These are phyloP conservation scores for Nipponia nippon DNA, from an alignment of 2,113 vertebrate genomes.

Conservation along the genomic window DNA sequence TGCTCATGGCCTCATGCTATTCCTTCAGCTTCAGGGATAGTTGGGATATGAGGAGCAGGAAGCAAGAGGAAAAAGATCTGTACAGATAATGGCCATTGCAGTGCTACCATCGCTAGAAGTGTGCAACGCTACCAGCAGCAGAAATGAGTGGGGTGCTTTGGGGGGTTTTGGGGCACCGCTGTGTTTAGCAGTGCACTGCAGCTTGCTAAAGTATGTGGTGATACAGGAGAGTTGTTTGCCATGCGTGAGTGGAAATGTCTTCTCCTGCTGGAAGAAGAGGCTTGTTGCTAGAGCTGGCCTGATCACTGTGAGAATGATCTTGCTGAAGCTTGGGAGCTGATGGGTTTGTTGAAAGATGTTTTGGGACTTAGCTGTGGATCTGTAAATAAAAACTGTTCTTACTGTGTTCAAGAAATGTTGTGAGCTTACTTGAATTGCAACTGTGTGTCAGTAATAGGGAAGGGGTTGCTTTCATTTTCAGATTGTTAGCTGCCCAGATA, in stretches of 20 bases:
- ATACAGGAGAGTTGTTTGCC: not conserved
- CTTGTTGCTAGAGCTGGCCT: not conserved
- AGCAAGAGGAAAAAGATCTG: not conserved
- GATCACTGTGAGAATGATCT: not conserved
- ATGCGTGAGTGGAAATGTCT: not conserved
- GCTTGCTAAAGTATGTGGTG: not conserved
- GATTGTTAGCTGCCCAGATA: not conserved
- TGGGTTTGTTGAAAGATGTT: not conserved
- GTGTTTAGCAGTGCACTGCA: not conserved
- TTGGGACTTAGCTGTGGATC: not conserved
- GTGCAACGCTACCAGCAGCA: not conserved
- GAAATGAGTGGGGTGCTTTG: not conserved
- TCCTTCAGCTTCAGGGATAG: not conserved
- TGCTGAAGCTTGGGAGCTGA: not conserved
- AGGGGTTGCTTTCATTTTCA: not conserved
- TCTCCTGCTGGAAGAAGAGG: not conserved
- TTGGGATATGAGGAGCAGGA: not conserved
- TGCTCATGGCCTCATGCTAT: not conserved
- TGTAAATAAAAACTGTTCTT: not conserved
- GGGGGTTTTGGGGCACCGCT: fast-evolving
- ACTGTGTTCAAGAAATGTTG: not conserved
- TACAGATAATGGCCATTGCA: not conserved
- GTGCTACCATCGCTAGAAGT: not conserved
- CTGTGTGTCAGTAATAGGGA: not conserved
- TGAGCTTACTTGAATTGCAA: not conserved